Evolutionary conservation across 2,797 vertebrate species (phyloP).

Genomic region (Tenualosa ilisha): DNA sequence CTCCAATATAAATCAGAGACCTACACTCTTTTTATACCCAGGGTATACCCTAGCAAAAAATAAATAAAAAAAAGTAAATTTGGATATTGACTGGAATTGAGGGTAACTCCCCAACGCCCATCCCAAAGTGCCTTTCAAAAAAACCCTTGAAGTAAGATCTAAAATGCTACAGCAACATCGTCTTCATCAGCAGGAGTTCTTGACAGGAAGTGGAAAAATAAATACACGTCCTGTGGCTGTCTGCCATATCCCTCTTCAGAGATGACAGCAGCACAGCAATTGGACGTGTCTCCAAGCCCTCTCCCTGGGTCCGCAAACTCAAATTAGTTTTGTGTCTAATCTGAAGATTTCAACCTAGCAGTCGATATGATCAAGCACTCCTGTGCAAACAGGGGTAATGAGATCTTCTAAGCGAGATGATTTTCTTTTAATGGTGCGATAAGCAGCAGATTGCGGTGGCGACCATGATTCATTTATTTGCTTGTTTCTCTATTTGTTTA

Average conservation of each 20-base stretch:
- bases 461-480: constrained; percentile 24
- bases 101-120: neutral
- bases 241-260: neutral
- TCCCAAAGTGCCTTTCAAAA: neutral
- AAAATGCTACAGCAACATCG: neutral
- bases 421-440: constrained; percentile 47
- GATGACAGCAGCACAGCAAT: neutral
- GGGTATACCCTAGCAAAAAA: neutral
- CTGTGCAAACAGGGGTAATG: constrained; percentile 46
- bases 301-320: constrained; percentile 22
- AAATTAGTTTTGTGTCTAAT: constrained; percentile 49
- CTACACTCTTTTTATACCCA: too few species aligned
- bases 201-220: neutral
- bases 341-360: constrained; percentile 42
- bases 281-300: neutral
- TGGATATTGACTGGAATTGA: neutral
- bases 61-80: neutral
- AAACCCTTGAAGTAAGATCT: neutral
- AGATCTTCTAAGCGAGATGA: constrained; percentile 43
- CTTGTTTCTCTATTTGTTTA: constrained; percentile 38
- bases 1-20: neutral
- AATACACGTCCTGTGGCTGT: neutral
- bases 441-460: constrained; percentile 32
- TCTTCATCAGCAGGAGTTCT: neutral
- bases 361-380: constrained; percentile 39